A percentile compares a stretch with the other conserved stretches of the same genome.
Evolutionary conservation across 2,113 vertebrate species (phyloP).

Genomic region (Plecturocebus donacophilus): DNA sequence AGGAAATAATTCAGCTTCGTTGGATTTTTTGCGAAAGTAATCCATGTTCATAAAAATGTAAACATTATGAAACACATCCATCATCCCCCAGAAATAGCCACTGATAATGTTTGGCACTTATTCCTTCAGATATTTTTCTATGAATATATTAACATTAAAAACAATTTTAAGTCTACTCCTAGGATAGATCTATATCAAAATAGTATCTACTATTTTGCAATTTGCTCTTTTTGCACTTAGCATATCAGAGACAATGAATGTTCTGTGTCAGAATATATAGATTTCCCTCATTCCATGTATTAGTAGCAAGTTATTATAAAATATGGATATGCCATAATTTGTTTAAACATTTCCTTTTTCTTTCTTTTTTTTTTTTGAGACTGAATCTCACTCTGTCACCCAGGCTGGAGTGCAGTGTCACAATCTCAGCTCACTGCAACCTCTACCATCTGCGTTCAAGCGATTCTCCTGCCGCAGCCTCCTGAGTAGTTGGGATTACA

Average conservation of each 20-base stretch:
- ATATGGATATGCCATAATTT: not conserved
- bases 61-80: not conserved
- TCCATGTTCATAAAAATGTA: conserved; percentile 22
- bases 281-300: not conserved
- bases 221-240: not conserved
- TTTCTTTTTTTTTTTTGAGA: too few relatives aligned
- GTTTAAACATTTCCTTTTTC: not conserved
- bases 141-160: conserved; percentile 19
- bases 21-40: conserved; percentile 3
- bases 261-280: not conserved
- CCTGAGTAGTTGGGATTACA: too few relatives aligned
- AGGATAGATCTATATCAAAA: too few relatives aligned
- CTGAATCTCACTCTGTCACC: too few relatives aligned
- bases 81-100: not conserved
- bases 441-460: too few relatives aligned
- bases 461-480: too few relatives aligned
- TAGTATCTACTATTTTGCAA: not conserved
- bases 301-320: conserved; percentile 14
- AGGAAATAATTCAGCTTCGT: not conserved
- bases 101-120: not conserved
- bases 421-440: too few relatives aligned
- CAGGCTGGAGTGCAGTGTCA: too few relatives aligned
- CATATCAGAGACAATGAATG: too few relatives aligned
- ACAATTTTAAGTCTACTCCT: not conserved
- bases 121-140: conserved; percentile 28